Conservation (phyloP, 1,140 invertebrate species). For the Helicoverpa zea region DNA sequence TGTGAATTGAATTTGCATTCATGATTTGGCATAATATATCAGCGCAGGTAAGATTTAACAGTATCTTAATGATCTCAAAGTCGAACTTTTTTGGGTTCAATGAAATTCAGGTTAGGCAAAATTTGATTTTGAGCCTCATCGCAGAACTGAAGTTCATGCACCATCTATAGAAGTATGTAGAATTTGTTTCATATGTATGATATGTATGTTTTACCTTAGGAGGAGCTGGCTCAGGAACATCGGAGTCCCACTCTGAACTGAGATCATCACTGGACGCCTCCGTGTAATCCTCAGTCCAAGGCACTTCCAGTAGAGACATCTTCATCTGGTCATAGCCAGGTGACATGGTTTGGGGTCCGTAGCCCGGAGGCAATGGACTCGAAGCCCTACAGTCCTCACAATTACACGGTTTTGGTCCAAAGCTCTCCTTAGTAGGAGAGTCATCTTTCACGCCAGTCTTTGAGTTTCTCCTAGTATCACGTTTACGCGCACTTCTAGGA, state of each 20-base stretch:
- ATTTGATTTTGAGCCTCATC: too few species aligned
- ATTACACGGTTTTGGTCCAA: constrained; percentile 81
- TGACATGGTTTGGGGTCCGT: constrained; percentile 80
- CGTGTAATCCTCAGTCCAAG: constrained; percentile 91
- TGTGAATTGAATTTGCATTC: constrained; percentile 17
- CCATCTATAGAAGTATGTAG: too few species aligned
- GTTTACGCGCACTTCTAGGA: constrained; percentile 77
- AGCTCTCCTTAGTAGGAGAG: constrained; percentile 66
- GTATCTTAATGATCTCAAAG: constrained; percentile 2
- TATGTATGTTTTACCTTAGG: constrained; percentile 72
- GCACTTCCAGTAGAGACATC: constrained; percentile 91
- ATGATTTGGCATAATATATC: background rate
- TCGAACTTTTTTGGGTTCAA: background rate
- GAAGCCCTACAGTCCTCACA: constrained; percentile 81
- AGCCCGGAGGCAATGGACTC: constrained; percentile 81
- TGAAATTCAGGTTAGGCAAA: background rate
- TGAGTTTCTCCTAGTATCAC: constrained; percentile 74
- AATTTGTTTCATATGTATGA: background rate
- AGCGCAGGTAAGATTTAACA: background rate
- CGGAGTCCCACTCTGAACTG: constrained; percentile 96
- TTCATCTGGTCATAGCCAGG: constrained; percentile 94
- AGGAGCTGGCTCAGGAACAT: constrained; percentile 88
- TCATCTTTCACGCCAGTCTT: constrained; percentile 68
- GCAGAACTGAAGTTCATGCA: too few species aligned
- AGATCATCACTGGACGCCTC: constrained; percentile 95